A percentile compares a stretch with the other conserved stretches of the same genome.
Evolutionary conservation across 2,797 vertebrate species (phyloP).

Genomic region (Alfaro cultratus): DNA sequence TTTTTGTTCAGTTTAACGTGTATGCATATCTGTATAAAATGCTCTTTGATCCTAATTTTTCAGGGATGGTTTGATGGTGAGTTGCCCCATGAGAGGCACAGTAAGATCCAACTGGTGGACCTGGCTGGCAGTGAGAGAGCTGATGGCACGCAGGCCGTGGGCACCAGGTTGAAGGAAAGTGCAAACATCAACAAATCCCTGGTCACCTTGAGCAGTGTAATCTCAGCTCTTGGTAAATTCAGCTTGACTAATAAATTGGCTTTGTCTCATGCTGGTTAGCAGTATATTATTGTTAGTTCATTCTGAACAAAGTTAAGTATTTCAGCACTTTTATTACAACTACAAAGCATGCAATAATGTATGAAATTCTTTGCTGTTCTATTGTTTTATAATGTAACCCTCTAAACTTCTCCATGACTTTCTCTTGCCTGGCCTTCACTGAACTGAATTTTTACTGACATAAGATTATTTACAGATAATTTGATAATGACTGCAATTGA

Average conservation of each 20-base stretch:
- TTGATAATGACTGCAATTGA: neutral
- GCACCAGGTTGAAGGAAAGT: constrained; percentile 91
- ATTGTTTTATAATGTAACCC: neutral
- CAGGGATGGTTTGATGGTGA: constrained; percentile 91
- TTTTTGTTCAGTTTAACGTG: neutral
- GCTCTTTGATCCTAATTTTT: constrained; percentile 16
- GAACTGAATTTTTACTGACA: neutral
- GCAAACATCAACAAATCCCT: constrained; percentile 96
- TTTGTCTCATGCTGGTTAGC: constrained; percentile 6
- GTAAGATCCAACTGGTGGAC: constrained; percentile 97
- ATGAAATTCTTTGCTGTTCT: neutral
- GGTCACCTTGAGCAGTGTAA: constrained; percentile 93
- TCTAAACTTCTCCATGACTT: neutral
- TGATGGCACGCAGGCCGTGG: constrained; percentile 84
- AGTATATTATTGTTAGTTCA: neutral
- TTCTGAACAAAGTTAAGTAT: neutral
- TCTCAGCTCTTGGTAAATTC: constrained; percentile 91
- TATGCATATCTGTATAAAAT: neutral
- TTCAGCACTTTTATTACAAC: neutral
- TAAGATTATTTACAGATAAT: neutral
- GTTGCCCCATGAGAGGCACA: constrained; percentile 90
- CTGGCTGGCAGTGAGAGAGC: constrained; percentile 94
- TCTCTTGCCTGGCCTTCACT: neutral
- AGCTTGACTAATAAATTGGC: neutral
- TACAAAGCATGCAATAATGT: neutral